Evolutionary conservation across 2,797 vertebrate species (phyloP), one percentile per base, ranked within the genome.

Genomic region (Sebastes flavidus): DNA sequence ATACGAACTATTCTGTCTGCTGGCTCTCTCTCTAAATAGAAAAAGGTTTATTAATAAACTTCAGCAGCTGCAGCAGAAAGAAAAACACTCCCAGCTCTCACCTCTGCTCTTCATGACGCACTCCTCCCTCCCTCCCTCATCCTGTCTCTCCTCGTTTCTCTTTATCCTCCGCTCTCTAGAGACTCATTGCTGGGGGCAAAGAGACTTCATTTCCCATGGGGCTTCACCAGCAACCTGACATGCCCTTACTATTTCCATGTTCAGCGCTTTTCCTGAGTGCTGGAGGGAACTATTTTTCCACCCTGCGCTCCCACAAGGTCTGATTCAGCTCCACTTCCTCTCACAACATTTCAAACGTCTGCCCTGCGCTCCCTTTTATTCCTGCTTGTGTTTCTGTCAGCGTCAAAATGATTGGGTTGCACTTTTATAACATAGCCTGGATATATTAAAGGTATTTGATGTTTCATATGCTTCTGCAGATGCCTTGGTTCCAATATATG

Each of bases 311-410:
- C 91, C 88, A 86, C 59, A 84, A 68, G 88, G 75, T 87, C 91
- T 92, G 91, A 93, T 87, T 95, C 92, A 94, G 93, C 91, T 87
- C 7, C 69, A 66, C 5, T 34, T 88, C 29, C 55, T 55, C 75
- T 72, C 52, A 24, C 65, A 89, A 78, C 80, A 65, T 62, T 72
- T 76, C n/a, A 65, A 80, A 75, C 16, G 36, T 55, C 70, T 66
- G 55, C 65, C 54, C 14, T 62, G 38, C 72, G 4, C 49, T 74
- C 42, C 14, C 14, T 60, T 81, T 71, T 60, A 58, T 55, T 81
- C 67, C 65, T 56, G 72, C 59, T 60, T 32, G 36, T 67, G 36
- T 60, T 58, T 76, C 42, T 52, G 11, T 75, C 38, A 2, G 52
- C 25, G 16, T 3, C 20, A 56, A 70, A 84, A 83, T 56, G 24